phyloP scores from a whole-genome alignment of 2,888 invertebrate species.

The Acanthacorydalis orientalis region DNA sequence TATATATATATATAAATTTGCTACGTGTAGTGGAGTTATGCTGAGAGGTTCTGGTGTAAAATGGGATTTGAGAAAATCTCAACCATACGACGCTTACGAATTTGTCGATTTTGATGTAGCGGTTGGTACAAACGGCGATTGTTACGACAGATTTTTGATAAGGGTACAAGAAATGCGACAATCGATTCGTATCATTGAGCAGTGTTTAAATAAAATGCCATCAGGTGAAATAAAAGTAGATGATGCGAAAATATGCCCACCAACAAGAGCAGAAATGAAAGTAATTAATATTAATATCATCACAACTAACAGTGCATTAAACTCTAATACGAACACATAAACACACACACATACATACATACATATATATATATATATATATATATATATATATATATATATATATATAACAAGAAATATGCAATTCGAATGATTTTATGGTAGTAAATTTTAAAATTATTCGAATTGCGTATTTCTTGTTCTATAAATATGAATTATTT shows the following conservation, averaged over 20 bases:
- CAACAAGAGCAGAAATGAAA: constrained; percentile 67
- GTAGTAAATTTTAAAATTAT: no score
- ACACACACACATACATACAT: no score
- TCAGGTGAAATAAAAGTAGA: constrained; percentile 60
- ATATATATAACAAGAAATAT: no score
- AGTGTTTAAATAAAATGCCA: constrained; percentile 74
- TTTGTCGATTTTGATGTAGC: constrained; percentile 71
- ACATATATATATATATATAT: no score
- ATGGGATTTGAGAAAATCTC: constrained; percentile 69
- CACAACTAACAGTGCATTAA: neutral
- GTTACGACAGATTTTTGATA: constrained; percentile 58
- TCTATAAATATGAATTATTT: no score
- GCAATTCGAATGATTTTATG: no score
- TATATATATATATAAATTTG: neutral
- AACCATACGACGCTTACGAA: constrained; percentile 75
- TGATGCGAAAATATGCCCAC: constrained; percentile 62
- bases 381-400: no score
- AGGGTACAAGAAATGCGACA: constrained; percentile 59
- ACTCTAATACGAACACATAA: neutral
- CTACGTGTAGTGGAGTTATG: constrained; percentile 49
- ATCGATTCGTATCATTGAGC: constrained; percentile 57
- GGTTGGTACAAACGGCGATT: constrained; percentile 66
- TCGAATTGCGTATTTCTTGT: no score
- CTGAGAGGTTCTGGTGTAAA: constrained; percentile 67
- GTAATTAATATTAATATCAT: constrained; percentile 9